Evolutionary conservation across 1,140 invertebrate genomes (phyloP), one percentile per base, ranked within the genome.

Genomic region (Aricia agestis): DNA sequence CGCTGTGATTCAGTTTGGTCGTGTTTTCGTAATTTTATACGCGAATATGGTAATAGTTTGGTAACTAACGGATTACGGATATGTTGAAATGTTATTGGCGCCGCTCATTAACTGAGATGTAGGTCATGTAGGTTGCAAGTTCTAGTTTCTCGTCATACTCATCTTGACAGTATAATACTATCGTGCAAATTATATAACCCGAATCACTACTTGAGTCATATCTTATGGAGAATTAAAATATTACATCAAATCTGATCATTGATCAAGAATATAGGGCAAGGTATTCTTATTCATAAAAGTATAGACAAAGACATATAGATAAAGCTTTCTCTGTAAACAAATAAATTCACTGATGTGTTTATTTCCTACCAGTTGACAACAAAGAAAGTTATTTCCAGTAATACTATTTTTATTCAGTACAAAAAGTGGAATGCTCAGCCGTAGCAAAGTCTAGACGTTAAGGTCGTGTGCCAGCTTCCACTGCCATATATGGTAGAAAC

Each of bases 401-500:
- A 52, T 52, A 52, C 45, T 13, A 52, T 52, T 52, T 52, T 52
- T 52, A 52, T 5, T 36, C 36, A 9, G 36, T 1, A 36, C 45
- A 52, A 52, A 52, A 52, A 52, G 13, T 52, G 45, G 45, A 52
- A 52, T 52, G 45, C 13, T 52, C 11, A 52, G 45, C 45, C 45
- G 45, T 52, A 52, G 45, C n/a, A 63, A 63, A 63, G 59, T 63
- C 59, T 63, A 63, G 59, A 63, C 59, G 11, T 63, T 63, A 19
- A 63, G 59, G 59, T 25, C 59, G 58, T 19, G 19, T 25, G 18
- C 18, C 59, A 63, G 59, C 59, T 25, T 63, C 59, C 18, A 19
- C 59, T 18, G 18, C 59, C 59, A 63, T 63, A 63, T 19, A 63
- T 6, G 59, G 59, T 25, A 6, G 18, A 25, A 63, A 25, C 59